Evolutionary conservation across 1,140 invertebrate genomes (phyloP), one percentile per base, ranked within the genome.

Genomic region (Maniola jurtina): DNA sequence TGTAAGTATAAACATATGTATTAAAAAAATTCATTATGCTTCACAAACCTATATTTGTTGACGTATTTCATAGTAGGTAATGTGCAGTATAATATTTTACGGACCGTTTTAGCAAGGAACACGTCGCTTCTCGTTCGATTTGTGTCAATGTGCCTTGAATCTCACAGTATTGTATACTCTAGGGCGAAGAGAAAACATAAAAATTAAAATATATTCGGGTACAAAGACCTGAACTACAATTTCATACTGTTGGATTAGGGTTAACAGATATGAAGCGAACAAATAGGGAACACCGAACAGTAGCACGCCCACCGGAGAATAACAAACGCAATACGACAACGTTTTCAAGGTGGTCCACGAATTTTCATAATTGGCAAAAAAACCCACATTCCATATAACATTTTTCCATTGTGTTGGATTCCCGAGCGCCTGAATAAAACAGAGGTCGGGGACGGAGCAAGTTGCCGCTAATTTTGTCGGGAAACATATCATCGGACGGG

Each of bases 321-420:
- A 75, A 66, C 67, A 54, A 63, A 65, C 70, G 69, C 58, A 61
- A 62, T 67, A 58, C 56, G 71, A 66, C 73, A 62, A 66, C 66
- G 61, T 67, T 70, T 72, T 75, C 71, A 80, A 77, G 76, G 81
- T 77, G 77, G 76, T 73, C 71, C 66, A 64, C 76, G 71, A 79
- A 86, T 83, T 83, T 88, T 72, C 79, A 84, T 84, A 84, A 86
- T 80, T 81, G 79, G 77, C 63, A 69, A 73, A 80, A 81, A 81
- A 84, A 78, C 70, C 67, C 74, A 75, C 71, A 80, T 77, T 73
- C 57, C 76, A 81, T 78, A 77, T 73, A 79, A 81, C 76, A 76
- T 83, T 80, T 84, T 80, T 84, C 54, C 78, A 84, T 83, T 82
- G 80, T 79, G 78, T 66, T 64, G 65, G 65, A 73, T 73, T 68